These are phyloP conservation scores for Adrianichthys oophorus DNA, from an alignment of 2,797 vertebrate genomes.

Conservation along the genomic window DNA sequence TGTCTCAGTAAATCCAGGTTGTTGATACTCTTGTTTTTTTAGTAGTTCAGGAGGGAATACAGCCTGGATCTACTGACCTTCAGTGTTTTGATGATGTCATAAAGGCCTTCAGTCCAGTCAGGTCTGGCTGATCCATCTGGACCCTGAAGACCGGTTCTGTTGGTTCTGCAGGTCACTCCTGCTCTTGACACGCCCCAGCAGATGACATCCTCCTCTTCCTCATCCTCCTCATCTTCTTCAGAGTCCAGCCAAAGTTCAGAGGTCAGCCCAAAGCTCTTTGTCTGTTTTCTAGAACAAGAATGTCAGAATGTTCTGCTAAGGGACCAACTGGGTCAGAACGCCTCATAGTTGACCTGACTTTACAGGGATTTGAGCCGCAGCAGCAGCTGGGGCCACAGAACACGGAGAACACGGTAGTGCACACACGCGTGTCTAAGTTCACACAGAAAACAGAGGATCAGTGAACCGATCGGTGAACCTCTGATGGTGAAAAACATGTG, in stretches of 20 bases:
- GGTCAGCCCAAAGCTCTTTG: conserved; percentile 24
- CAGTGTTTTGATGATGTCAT: neutral
- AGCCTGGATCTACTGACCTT: neutral
- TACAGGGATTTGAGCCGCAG: conserved; percentile 16
- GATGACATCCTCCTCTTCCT: conserved; percentile 12
- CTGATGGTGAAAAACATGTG: no score
- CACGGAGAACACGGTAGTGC: conserved; percentile 33
- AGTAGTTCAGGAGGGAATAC: no score
- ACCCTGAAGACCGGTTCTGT: neutral
- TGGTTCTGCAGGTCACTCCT: conserved; percentile 14
- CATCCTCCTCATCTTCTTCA: neutral
- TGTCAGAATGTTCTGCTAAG: no score
- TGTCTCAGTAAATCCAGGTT: no score
- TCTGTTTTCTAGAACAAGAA: no score
- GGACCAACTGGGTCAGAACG: no score
- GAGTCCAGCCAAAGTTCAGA: conserved; percentile 42
- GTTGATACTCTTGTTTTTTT: no score
- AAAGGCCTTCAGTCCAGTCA: no score
- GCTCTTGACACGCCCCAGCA: neutral
- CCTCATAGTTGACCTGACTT: neutral
- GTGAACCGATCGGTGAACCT: no score
- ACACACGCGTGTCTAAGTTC: neutral
- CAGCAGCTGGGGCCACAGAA: neutral
- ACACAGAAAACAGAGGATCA: no score
- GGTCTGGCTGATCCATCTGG: no score